phyloP scores from a whole-genome alignment of 2,797 vertebrate species.

The Falco naumanni region DNA sequence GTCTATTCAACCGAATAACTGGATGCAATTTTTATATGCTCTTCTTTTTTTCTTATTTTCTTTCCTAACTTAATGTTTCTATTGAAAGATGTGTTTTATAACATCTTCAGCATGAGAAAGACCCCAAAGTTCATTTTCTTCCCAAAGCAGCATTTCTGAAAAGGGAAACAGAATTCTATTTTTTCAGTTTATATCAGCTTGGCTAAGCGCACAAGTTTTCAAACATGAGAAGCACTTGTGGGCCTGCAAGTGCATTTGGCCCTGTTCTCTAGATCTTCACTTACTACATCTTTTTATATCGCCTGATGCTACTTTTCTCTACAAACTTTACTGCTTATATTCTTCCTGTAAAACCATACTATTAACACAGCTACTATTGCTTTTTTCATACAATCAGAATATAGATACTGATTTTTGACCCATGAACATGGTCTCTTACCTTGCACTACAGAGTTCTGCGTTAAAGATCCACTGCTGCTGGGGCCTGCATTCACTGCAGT shows the following conservation, averaged over 20 bases:
- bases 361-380: not conserved
- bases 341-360: not conserved
- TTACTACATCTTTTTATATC: not conserved
- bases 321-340: not conserved
- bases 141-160: not conserved
- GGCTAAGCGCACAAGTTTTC: not conserved
- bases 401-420: not conserved
- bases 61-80: not conserved
- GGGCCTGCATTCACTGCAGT: not conserved
- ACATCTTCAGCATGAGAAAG: not conserved
- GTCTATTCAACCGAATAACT: not conserved
- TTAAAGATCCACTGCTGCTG: not conserved
- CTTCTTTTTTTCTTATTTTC: not conserved
- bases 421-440: conserved; percentile 74
- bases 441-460: conserved; percentile 76
- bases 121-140: not conserved
- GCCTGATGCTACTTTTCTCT: not conserved
- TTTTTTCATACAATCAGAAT: not conserved
- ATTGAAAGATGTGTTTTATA: not conserved
- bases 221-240: not conserved
- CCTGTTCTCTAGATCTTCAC: not conserved
- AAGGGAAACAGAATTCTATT: not conserved
- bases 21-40: not conserved
- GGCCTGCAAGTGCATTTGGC: not conserved
- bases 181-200: not conserved